A percentile compares a stretch with the other conserved stretches of the same genome.
Conservation (phyloP, 2,113 vertebrate species). For the Alexandromys fortis region DNA sequence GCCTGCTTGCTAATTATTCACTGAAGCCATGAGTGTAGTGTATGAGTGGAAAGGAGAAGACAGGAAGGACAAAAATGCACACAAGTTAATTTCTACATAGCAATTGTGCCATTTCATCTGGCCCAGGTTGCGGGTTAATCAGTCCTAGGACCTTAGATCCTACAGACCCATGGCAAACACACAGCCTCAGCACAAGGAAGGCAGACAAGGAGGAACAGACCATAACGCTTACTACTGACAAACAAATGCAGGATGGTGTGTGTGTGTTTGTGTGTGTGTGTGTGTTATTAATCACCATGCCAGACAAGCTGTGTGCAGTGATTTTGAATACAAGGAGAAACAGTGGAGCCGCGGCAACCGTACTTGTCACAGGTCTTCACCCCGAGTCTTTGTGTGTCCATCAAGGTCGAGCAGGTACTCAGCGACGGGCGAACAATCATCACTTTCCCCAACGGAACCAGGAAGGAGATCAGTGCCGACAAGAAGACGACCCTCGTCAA, state of each 20-base stretch:
- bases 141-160: accelerated
- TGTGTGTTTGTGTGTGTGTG: background rate
- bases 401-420: conserved; percentile 81
- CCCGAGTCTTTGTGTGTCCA: background rate
- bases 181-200: background rate
- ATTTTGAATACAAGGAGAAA: background rate
- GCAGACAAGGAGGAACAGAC: background rate
- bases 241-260: background rate
- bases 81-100: accelerated
- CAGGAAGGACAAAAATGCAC: too few species aligned
- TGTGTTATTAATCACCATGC: accelerated
- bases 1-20: accelerated
- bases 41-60: accelerated
- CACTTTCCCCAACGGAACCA: conserved; percentile 78
- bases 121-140: background rate
- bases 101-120: accelerated
- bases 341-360: accelerated
- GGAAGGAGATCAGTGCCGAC: conserved; percentile 83
- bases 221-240: accelerated
- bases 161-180: too few species aligned
- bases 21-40: accelerated
- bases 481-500: conserved; percentile 72
- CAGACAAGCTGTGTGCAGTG: accelerated
- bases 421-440: conserved; percentile 69
- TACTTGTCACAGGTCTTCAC: accelerated